Conservation (phyloP, 1,140 invertebrate genomes). For the Micrasema longulum region DNA sequence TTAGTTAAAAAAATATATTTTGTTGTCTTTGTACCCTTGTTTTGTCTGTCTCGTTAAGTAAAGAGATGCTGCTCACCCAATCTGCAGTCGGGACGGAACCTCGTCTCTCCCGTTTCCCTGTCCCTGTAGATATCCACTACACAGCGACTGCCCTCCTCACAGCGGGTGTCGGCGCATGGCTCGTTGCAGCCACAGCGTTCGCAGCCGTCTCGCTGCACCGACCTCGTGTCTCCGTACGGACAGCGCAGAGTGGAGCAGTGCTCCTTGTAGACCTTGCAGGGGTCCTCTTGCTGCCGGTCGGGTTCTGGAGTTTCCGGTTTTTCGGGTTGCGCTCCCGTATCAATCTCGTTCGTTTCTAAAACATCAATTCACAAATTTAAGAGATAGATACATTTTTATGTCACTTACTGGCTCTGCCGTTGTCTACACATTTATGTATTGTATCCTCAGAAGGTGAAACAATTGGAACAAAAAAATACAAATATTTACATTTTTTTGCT, state of each 20-base stretch:
- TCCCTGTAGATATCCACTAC: constrained; percentile 71
- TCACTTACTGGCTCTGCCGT: too few relatives aligned
- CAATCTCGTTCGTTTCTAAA: constrained; percentile 43
- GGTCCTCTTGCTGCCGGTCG: constrained; percentile 52
- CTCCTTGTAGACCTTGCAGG: constrained; percentile 70
- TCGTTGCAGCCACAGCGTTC: constrained; percentile 81
- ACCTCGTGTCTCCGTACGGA: constrained; percentile 81
- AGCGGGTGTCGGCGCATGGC: constrained; percentile 76
- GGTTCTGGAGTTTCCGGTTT: constrained; percentile 48
- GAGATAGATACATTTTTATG: too few relatives aligned
- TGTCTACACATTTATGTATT: not conserved
- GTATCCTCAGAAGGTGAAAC: too few relatives aligned
- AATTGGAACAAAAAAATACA: too few relatives aligned
- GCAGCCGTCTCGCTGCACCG: constrained; percentile 74
- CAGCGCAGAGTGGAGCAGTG: constrained; percentile 75
- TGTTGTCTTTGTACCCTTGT: too few relatives aligned
- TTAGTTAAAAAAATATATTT: too few relatives aligned
- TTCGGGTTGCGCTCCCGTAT: constrained; percentile 18
- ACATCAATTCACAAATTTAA: too few relatives aligned
- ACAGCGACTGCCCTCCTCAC: constrained; percentile 76
- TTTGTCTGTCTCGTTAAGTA: too few relatives aligned
- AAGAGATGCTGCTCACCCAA: constrained; percentile 64
- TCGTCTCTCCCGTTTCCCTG: constrained; percentile 60
- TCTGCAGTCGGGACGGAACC: constrained; percentile 71
- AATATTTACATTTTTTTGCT: not conserved